Base-by-base conservation (phyloP, 2,888 invertebrate genomes). In the Ennomos quercinarius region DNA sequence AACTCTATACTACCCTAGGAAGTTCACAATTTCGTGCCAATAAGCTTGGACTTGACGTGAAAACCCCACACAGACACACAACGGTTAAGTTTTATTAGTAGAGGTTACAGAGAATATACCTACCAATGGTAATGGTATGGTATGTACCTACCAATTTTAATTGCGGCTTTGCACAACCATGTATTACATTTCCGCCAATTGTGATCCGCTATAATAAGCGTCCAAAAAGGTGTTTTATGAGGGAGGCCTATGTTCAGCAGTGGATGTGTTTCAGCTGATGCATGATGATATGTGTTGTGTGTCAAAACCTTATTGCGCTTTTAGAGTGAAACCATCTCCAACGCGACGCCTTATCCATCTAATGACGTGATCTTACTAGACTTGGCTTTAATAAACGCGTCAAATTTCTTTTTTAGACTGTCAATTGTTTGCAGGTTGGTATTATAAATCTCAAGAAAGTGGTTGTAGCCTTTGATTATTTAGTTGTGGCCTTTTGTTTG, bases 381-480 rank as follows among this genome's bases (percentile, higher is more conserved):
- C 34, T 53, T 52, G 12, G 11, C 40, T 46, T 52, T 44, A 44
- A 44, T 44, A 44, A 54, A 54, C 17, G 37, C 46, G 41, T 54
- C 35, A 41, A 36, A 53, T 34, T 37, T 34, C 12, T 41, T 9
- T 36, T 40, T 17, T 35, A 52, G 27, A 52, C 42, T 17, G 10
- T 8, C 13, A 10, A 10, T 45, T 45, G 12, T n/a, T 35, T 10
- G 45, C 35, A 35, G 35, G 35, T n/a, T 44, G 36, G 34, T 2
- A 6, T 45, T 35, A 45, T 12, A 10, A 35, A 11, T 4, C 35
- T 13, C 6, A 27, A 6, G 17, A 39, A 43, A 10, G 27, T 27
- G 27, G 9, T 27, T 40, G 12, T 10, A n/a, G n/a, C 6, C 41
- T 13, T n/a, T n/a, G n/a, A n/a, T n/a, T n/a, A n/a, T n/a, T n/a